phyloP scores from a whole-genome alignment of 2,113 vertebrate species.

The Tychaedon coryphoeus region DNA sequence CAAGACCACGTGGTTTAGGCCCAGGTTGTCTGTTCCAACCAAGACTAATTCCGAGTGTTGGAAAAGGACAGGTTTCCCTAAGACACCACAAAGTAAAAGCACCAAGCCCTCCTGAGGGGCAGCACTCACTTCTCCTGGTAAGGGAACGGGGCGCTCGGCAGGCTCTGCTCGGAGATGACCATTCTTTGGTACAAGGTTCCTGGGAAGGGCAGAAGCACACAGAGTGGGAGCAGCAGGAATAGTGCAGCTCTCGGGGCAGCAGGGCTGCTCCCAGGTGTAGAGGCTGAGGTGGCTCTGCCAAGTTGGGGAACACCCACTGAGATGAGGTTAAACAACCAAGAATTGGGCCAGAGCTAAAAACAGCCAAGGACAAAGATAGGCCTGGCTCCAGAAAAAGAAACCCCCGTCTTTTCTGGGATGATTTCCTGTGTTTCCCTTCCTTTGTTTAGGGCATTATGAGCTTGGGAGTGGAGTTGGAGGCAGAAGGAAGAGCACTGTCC shows the following conservation, averaged over 20 bases:
- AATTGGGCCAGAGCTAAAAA: background rate
- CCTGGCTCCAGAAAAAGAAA: background rate
- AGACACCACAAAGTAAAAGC: too few relatives aligned
- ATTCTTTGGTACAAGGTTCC: slow-evolving; percentile 85
- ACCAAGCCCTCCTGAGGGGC: background rate
- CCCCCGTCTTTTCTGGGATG: background rate
- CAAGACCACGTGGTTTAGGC: fast-evolving
- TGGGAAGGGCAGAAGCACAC: background rate
- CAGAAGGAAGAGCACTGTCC: background rate
- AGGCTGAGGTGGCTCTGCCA: background rate
- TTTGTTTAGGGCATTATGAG: background rate
- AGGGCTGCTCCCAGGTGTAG: fast-evolving
- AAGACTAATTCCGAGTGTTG: fast-evolving
- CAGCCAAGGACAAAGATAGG: background rate
- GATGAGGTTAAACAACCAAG: background rate
- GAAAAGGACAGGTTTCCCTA: background rate
- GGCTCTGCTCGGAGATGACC: slow-evolving; percentile 85
- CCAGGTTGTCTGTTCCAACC: background rate
- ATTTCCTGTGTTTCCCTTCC: slow-evolving; percentile 38
- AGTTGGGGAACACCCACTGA: background rate
- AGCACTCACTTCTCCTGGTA: slow-evolving; percentile 84
- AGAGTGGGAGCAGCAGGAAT: background rate
- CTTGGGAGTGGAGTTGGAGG: fast-evolving
- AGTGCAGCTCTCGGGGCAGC: background rate
- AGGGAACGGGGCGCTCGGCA: slow-evolving; percentile 78